Base-by-base conservation (phyloP, 2,113 vertebrate genomes). In the Nansenia antarctica region DNA sequence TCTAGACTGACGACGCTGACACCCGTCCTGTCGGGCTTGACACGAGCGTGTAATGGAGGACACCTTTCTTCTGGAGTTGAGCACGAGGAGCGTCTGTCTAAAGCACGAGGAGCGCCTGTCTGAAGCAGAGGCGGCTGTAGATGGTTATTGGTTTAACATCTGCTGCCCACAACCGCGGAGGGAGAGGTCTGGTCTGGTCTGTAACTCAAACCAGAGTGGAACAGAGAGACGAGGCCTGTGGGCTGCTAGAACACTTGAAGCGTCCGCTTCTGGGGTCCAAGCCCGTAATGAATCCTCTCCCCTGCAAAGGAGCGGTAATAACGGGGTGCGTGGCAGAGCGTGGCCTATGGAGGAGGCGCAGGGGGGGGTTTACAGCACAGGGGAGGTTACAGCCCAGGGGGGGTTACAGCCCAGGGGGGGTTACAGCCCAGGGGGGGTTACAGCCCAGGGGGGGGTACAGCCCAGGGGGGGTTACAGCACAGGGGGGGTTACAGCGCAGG, bases 131-230 rank as follows among this genome's bases (percentile, higher is more conserved):
- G 9, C 3, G 39, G 32, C 34, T 9, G 49, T 67, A 24, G 58
- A 61, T 37, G 12, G 11, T 12, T 70, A 85, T 77, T n/a, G 49
- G 52, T 85, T 79, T 55, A 78, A 79, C 85, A 84, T 86, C 78
- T 85, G 82, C 53, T 35, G 53, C 65, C 75, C 49, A 61, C 26
- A 27, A 74, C 67, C 80, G 54, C 80, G 76, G 77, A 68, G 22
- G 53, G 34, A 1, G 45, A 6, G 45, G n/a, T n/a, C 45, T n/a
- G 45, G n/a, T 20, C 15, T 49, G 58, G n/a, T 29, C 54, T 62
- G 73, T 69, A 84, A 82, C 64, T 80, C 66, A 67, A 70, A 54
- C 47, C 62, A 57, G 54, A 67, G 22, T 30, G 68, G 70, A 55
- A 49, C 2, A 9, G 67, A 8, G 32, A 61, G 60, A 42, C 52